Evolutionary conservation across 2,888 invertebrate genomes (phyloP).

Genomic region (Gastracanthus pulcherrimus): DNA sequence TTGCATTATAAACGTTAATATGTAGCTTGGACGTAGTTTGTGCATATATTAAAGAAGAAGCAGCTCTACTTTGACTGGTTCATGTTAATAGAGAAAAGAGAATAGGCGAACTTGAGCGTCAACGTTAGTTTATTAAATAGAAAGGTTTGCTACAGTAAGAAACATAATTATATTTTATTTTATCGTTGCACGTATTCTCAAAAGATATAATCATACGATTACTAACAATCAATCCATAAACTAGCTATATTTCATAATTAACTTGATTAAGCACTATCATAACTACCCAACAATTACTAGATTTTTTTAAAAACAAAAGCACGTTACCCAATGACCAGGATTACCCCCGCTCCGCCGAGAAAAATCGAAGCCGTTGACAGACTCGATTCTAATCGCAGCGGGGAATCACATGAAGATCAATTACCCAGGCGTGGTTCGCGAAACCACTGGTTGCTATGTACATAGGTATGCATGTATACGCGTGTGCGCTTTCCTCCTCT

Average conservation of each 20-base stretch:
- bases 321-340: no score
- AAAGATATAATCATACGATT: no score
- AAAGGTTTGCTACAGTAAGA: no score
- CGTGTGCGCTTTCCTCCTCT: not conserved
- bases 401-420: slow-evolving; percentile 29
- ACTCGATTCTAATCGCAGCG: slow-evolving; percentile 19
- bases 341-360: not conserved
- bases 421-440: slow-evolving; percentile 32
- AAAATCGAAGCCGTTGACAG: not conserved
- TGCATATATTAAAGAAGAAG: no score
- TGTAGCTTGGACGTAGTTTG: not conserved
- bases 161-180: no score
- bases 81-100: no score
- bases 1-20: not conserved
- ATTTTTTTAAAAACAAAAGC: not conserved
- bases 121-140: no score
- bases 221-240: no score
- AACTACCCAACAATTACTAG: not conserved
- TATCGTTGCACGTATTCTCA: no score
- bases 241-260: not conserved
- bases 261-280: not conserved
- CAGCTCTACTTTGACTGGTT: no score
- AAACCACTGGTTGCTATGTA: slow-evolving; percentile 2
- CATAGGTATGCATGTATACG: no score
- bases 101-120: no score